Base-by-base conservation (phyloP, 2,113 vertebrate species). In the Oryzias melastigma region DNA sequence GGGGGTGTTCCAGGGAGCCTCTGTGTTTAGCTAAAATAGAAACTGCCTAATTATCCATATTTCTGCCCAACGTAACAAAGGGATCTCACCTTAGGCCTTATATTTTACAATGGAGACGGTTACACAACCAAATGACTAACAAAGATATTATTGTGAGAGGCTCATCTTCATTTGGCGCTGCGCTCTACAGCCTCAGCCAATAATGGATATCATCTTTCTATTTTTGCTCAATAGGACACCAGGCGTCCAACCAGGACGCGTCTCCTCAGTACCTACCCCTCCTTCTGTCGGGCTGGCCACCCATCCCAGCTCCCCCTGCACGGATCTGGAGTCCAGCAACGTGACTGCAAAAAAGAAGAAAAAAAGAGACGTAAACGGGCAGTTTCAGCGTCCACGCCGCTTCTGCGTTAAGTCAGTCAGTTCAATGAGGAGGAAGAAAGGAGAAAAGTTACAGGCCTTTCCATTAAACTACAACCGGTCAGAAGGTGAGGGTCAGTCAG, bases 301-400 rank as follows among this genome's bases (percentile, higher is more conserved):
- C 97, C 97, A 99, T 79, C 95, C 95, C 84, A 99, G 93, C 50
- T 99, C 96, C 77, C 96, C 96, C 88, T 96, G 95, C 49, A 98
- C 97, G 1, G 95, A 93, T 90, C 94, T 94, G 90, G 97, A 99
- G 91, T 99, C 97, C 95, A 99, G 80, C 83, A 99, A 90, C 74
- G 96, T 98, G 91, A 99, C 96, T 99, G 92, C 81, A 77, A 88
- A 85, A 87, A 82, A 81, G 75, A 88, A 85, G 87, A 82, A 80
- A 81, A 76, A 83, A 68, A 52, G 61, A 87, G 82, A 91, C 79
- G 78, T 79, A 68, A 87, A 71, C 58, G 17, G 20, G 63, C 40
- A 61, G 64, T 16, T 65, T 63, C 29, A 42, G 54, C 2, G 14
- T 59, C 61, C 64, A 61, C 24, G 52, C 27, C 60, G 42, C 68